Evolutionary conservation across 2,888 invertebrate genomes (phyloP).

Genomic region (Orgyia antiqua): DNA sequence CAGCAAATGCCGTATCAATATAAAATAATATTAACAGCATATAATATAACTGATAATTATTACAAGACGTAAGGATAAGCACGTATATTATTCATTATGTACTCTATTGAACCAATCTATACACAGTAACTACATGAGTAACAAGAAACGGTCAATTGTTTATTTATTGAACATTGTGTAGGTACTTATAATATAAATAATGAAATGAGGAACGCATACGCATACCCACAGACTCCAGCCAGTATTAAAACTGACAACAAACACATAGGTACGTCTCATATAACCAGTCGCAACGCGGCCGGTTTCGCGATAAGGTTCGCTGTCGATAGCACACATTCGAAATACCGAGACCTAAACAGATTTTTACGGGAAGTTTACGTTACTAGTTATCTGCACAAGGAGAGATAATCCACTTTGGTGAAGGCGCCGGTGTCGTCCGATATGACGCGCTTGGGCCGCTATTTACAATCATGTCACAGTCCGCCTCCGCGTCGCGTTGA

Average conservation of each 20-base stretch:
- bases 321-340: constrained; percentile 44
- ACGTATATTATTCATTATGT: constrained; percentile 24
- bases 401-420: constrained; percentile 50
- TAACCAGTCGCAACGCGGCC: constrained; percentile 43
- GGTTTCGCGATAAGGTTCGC: constrained; percentile 54
- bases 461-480: constrained; percentile 28
- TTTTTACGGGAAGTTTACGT: constrained; percentile 57
- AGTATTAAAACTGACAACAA: constrained; percentile 38
- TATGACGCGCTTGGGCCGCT: constrained; percentile 17
- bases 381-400: constrained; percentile 57
- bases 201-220: constrained; percentile 31
- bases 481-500: constrained; percentile 32
- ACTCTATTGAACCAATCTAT: too few relatives aligned
- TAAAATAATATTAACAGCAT: too few relatives aligned
- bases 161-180: constrained; percentile 54
- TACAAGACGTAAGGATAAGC: constrained; percentile 11
- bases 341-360: constrained; percentile 39
- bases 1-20: too few relatives aligned
- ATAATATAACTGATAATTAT: constrained; percentile 1
- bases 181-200: constrained; percentile 46
- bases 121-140: too few relatives aligned
- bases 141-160: too few relatives aligned
- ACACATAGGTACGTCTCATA: constrained; percentile 40
- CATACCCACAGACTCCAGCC: constrained; percentile 48
- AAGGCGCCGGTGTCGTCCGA: constrained; percentile 33